A percentile compares a stretch with the other conserved stretches of the same genome.
Evolutionary conservation across 2,888 invertebrate genomes (phyloP).

Genomic region (Pachliopta kotzebuea): DNA sequence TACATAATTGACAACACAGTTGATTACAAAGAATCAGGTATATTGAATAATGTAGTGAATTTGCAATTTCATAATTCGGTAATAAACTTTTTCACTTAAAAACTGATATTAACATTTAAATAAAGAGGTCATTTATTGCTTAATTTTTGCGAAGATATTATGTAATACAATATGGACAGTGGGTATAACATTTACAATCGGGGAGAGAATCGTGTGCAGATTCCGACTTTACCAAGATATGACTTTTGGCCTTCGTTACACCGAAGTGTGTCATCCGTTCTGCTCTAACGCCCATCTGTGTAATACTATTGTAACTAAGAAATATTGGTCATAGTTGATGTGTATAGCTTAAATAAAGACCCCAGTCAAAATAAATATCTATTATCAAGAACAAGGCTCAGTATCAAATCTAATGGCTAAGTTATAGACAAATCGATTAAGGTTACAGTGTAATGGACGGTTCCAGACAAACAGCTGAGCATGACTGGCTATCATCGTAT

Average conservation of each 20-base stretch:
- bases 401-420: slow-evolving; percentile 9
- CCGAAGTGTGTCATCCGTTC: slow-evolving; percentile 56
- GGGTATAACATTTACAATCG: slow-evolving; percentile 64
- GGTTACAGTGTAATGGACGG: slow-evolving; percentile 24
- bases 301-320: slow-evolving; percentile 25
- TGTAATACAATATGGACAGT: slow-evolving; percentile 55
- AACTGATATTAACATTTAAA: slow-evolving; percentile 28
- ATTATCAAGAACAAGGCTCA: slow-evolving; percentile 7
- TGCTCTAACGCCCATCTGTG: slow-evolving; percentile 41
- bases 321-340: slow-evolving; percentile 5
- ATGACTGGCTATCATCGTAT: slow-evolving; percentile 37
- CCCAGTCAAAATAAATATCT: slow-evolving; percentile 1
- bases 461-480: slow-evolving; percentile 35
- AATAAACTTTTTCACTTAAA: slow-evolving; percentile 25
- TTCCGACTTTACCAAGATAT: slow-evolving; percentile 61
- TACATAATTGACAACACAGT: slow-evolving; percentile 27
- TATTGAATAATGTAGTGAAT: slow-evolving; percentile 22
- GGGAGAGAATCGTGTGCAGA: slow-evolving; percentile 47
- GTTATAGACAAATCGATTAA: slow-evolving; percentile 27
- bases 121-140: slow-evolving; percentile 28
- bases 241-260: slow-evolving; percentile 61
- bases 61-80: slow-evolving; percentile 26
- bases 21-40: slow-evolving; percentile 9
- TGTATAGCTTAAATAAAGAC: slow-evolving; percentile 1
- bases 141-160: slow-evolving; percentile 40